Conservation (phyloP, 2,797 vertebrate species). For the Aselliscus stoliczkanus region DNA sequence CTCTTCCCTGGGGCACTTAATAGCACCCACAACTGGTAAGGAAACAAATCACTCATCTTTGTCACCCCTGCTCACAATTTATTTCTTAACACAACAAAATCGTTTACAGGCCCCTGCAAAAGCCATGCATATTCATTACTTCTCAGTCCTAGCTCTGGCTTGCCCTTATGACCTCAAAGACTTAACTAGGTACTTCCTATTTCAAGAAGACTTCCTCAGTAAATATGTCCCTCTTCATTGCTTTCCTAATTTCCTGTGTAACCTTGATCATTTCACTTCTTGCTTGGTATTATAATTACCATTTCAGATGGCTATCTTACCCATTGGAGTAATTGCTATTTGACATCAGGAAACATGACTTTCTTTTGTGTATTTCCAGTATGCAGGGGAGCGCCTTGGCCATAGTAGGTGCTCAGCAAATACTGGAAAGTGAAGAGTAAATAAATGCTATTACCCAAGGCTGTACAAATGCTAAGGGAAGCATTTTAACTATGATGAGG, state of each 20-base stretch:
- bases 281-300: not conserved
- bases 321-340: not conserved
- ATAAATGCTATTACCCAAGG: not conserved
- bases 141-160: not conserved
- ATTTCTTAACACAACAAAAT: not conserved
- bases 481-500: not conserved
- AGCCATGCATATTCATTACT: not conserved
- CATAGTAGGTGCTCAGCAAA: not conserved
- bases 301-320: not conserved
- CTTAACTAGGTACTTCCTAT: not conserved
- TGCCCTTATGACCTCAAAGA: not conserved
- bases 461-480: not conserved
- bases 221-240: not conserved
- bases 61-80: not conserved
- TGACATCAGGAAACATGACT: not conserved
- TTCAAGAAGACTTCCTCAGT: not conserved
- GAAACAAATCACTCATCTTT: not conserved
- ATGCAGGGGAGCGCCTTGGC: not conserved
- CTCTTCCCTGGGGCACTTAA: not conserved
- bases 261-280: not conserved
- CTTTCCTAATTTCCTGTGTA: not conserved
- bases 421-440: not conserved
- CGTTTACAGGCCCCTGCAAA: fast-evolving
- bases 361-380: not conserved
- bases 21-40: not conserved